phyloP scores from a whole-genome alignment of 2,113 vertebrate species.

The Dolichotis patagonum region DNA sequence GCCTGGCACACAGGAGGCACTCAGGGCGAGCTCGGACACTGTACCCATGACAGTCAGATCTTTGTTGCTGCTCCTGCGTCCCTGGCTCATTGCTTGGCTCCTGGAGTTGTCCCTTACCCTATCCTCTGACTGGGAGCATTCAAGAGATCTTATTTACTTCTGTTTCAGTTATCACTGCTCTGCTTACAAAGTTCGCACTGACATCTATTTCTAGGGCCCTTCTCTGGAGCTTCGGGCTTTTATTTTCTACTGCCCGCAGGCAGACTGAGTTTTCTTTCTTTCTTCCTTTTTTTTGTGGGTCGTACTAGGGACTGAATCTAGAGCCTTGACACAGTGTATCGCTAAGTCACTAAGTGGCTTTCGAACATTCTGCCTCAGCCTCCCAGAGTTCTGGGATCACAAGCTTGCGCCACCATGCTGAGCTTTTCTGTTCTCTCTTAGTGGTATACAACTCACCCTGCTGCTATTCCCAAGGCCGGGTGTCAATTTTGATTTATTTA shows the following conservation, averaged over 20 bases:
- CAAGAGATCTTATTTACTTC: background rate
- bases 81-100: background rate
- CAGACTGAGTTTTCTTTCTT: background rate
- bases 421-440: background rate
- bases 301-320: background rate
- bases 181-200: conserved; percentile 7
- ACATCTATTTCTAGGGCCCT: background rate
- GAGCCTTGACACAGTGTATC: background rate
- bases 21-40: background rate
- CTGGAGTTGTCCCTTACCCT: background rate
- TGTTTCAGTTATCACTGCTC: background rate
- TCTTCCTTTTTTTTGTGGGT: background rate
- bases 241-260: conserved; percentile 2
- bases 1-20: background rate
- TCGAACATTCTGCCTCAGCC: background rate
- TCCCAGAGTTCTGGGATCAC: background rate
- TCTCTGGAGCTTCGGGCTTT: conserved; percentile 1
- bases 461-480: background rate
- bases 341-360: background rate
- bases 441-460: background rate
- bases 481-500: background rate
- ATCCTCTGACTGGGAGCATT: background rate
- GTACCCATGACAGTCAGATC: background rate
- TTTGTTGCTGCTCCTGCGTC: background rate
- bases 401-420: background rate